Conservation (phyloP, 2,888 invertebrate genomes). For the Caenorhabditis wallacei region DNA sequence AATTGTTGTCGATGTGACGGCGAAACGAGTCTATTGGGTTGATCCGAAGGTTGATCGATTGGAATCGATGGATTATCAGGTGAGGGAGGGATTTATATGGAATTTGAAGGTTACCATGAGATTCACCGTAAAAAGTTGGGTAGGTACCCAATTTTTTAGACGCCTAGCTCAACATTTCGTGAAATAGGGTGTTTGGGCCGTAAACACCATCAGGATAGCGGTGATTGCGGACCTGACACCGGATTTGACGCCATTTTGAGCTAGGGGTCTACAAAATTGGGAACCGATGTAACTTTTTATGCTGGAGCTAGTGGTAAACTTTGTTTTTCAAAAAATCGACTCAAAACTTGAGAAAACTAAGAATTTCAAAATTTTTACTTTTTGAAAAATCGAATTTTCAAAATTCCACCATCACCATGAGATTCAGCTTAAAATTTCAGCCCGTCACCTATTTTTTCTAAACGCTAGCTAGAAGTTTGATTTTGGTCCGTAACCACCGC, state of each 20-base stretch:
- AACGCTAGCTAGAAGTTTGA: too few species aligned
- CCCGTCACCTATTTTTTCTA: too few species aligned
- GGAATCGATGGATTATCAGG: constrained; percentile 94
- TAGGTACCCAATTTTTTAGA: not conserved
- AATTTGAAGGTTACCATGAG: not conserved
- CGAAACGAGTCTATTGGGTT: constrained; percentile 95
- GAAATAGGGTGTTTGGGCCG: not conserved
- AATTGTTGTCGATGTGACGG: constrained; percentile 91
- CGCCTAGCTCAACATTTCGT: not conserved
- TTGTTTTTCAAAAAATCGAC: not conserved
- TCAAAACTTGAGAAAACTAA: too few species aligned
- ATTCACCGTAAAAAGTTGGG: not conserved
- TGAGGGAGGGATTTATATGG: constrained; percentile 84
- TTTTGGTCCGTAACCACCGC: too few species aligned
- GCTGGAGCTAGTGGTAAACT: not conserved
- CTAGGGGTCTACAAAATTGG: not conserved
- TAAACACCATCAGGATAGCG: not conserved
- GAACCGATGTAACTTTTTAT: not conserved
- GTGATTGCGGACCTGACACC: not conserved
- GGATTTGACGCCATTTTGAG: not conserved
- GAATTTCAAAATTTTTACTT: too few species aligned
- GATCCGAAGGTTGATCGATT: constrained; percentile 96
- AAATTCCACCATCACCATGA: too few species aligned
- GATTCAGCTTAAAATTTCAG: too few species aligned
- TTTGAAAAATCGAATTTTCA: too few species aligned